phyloP scores from a whole-genome alignment of 1,140 invertebrate species.

The Eurytemora carolleeae region DNA sequence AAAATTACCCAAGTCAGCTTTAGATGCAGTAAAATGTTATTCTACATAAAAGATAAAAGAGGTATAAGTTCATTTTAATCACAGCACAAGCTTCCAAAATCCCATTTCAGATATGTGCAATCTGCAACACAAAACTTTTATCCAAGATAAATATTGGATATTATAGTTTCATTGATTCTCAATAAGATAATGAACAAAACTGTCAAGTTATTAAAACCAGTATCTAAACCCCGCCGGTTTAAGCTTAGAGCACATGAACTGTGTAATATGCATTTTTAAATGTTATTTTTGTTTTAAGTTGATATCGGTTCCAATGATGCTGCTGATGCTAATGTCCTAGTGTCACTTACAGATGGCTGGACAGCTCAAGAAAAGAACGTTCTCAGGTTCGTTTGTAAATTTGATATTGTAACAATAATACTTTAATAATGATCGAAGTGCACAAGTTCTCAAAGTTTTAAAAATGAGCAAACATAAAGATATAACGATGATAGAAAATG shows the following conservation, averaged over 20 bases:
- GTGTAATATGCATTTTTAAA: no score
- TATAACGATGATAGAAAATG: constrained; percentile 9
- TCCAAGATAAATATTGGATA: background rate
- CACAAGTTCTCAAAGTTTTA: no score
- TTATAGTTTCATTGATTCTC: background rate
- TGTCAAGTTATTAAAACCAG: background rate
- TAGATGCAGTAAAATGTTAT: no score
- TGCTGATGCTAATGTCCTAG: background rate
- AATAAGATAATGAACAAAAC: background rate
- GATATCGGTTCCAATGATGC: background rate
- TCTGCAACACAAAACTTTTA: background rate
- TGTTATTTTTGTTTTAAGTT: no score
- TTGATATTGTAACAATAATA: background rate
- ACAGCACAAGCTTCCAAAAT: no score
- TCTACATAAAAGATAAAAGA: no score
- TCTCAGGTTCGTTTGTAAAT: constrained; percentile 28
- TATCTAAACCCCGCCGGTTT: background rate
- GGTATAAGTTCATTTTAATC: no score
- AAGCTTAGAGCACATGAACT: no score
- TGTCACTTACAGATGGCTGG: constrained; percentile 19
- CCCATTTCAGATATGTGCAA: background rate
- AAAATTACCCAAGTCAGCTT: no score
- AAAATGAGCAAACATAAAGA: background rate
- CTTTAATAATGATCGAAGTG: no score
- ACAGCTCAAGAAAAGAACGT: constrained; percentile 37